These are phyloP conservation scores for Apoda limacodes DNA, from an alignment of 2,888 invertebrate species.

Conservation along the genomic window DNA sequence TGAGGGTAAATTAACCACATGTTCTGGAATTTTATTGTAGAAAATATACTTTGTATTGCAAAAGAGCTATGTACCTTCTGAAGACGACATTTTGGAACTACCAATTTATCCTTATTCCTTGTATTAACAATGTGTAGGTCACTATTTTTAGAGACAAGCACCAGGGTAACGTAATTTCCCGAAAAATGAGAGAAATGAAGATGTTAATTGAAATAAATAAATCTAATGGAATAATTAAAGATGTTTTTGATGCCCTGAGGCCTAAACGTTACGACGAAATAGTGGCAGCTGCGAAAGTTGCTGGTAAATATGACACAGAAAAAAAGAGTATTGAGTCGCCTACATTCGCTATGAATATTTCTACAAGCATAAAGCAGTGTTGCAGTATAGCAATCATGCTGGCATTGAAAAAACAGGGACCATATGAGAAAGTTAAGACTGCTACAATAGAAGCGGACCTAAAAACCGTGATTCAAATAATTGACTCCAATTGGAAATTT, in stretches of 20 bases:
- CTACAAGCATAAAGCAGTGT: constrained; percentile 24
- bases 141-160: constrained; percentile 22
- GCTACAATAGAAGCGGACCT: constrained; percentile 19
- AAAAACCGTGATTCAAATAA: constrained; percentile 19
- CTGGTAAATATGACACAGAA: constrained; percentile 17
- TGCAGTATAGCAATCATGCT: constrained; percentile 24
- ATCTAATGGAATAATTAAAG: constrained; percentile 16
- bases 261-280: constrained; percentile 19
- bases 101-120: too few species aligned
- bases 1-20: too few species aligned
- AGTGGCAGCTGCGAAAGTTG: constrained; percentile 18
- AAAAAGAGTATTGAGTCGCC: constrained; percentile 21
- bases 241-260: constrained; percentile 17
- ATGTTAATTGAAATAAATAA: constrained; percentile 22
- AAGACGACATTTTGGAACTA: too few species aligned
- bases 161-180: constrained; percentile 19
- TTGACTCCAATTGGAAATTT: constrained; percentile 20
- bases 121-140: too few species aligned
- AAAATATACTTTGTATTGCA: too few species aligned
- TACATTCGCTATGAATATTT: constrained; percentile 24
- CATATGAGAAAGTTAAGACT: constrained; percentile 18
- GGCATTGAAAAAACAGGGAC: constrained; percentile 20
- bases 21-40: too few species aligned
- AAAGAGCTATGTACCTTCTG: too few species aligned
- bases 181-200: constrained; percentile 25